These are phyloP conservation scores for Platycheirus rosarum DNA, from an alignment of 2,888 invertebrate species.

Conservation along the genomic window DNA sequence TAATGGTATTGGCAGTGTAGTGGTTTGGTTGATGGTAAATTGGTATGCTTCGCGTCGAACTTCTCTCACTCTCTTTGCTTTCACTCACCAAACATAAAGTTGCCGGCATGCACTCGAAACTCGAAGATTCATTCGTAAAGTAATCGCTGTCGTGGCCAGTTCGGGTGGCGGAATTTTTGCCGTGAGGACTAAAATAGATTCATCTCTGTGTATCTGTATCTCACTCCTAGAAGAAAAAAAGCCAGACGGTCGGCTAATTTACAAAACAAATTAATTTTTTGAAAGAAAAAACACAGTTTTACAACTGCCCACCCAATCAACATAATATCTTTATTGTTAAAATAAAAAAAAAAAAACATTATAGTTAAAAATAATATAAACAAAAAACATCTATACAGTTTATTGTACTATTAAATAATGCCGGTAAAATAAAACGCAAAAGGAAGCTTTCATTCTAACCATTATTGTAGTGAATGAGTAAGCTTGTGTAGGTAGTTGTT, in stretches of 20 bases:
- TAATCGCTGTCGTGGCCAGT: slow-evolving; percentile 50
- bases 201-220: slow-evolving; percentile 57
- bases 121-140: slow-evolving; percentile 68
- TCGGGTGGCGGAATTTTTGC: slow-evolving; percentile 62
- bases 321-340: slow-evolving; percentile 18
- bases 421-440: slow-evolving; percentile 65
- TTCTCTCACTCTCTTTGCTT: slow-evolving; percentile 30
- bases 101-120: slow-evolving; percentile 47
- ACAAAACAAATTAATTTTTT: neutral
- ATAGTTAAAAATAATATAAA: too few relatives aligned
- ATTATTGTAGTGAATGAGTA: slow-evolving; percentile 69
- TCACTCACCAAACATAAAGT: neutral
- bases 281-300: neutral
- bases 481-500: slow-evolving; percentile 64
- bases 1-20: slow-evolving; percentile 14
- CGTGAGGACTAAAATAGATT: slow-evolving; percentile 57
- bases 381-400: neutral
- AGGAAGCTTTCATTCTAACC: slow-evolving; percentile 47
- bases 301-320: neutral
- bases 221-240: slow-evolving; percentile 51
- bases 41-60: too few relatives aligned
- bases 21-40: too few relatives aligned
- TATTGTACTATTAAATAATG: slow-evolving; percentile 31
- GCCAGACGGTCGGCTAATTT: slow-evolving; percentile 55
- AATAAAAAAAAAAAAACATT: slow-evolving; percentile 15